phyloP scores from a whole-genome alignment of 92 coral and sea anemone genomes.

The Umimayanthus kanabou region DNA sequence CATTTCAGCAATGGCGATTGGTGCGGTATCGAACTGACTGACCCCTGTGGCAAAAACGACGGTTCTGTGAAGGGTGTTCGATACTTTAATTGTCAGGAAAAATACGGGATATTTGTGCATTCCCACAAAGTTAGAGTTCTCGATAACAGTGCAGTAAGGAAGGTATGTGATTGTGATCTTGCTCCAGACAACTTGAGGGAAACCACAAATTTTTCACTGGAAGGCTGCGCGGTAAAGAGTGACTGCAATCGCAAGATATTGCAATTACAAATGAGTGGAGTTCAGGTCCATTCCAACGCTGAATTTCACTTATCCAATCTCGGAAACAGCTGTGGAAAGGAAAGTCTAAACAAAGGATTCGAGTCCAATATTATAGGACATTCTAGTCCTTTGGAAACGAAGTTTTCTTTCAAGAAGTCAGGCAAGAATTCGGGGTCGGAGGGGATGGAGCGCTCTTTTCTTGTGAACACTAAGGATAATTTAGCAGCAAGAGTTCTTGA shows the following conservation, averaged over 20 bases:
- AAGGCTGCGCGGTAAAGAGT: not conserved
- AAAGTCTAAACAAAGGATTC: conserved; percentile 14
- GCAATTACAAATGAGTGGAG: not conserved
- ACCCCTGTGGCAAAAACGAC: conserved; percentile 95
- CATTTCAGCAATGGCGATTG: conserved; percentile 92
- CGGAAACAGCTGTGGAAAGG: conserved; percentile 30
- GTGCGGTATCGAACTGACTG: conserved; percentile 88
- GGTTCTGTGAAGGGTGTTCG: conserved; percentile 91
- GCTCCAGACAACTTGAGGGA: not conserved
- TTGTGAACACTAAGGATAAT: not conserved
- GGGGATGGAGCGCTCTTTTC: not conserved
- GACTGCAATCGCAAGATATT: not conserved
- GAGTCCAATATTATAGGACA: conserved; percentile 8
- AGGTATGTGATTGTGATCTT: not conserved
- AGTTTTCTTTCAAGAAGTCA: not conserved
- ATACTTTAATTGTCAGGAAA: conserved; percentile 80
- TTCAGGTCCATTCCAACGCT: not conserved
- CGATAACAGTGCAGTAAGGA: conserved; percentile 34
- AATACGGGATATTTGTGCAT: conserved; percentile 95
- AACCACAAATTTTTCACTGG: too few relatives aligned
- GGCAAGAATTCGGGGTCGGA: not conserved
- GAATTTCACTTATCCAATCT: not conserved
- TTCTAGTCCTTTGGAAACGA: conserved; percentile 16
- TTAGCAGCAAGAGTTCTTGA: not conserved
- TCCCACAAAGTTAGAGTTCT: conserved; percentile 79